Evolutionary conservation across 2,888 invertebrate species (phyloP).

Genomic region (Spicauda simplicius): DNA sequence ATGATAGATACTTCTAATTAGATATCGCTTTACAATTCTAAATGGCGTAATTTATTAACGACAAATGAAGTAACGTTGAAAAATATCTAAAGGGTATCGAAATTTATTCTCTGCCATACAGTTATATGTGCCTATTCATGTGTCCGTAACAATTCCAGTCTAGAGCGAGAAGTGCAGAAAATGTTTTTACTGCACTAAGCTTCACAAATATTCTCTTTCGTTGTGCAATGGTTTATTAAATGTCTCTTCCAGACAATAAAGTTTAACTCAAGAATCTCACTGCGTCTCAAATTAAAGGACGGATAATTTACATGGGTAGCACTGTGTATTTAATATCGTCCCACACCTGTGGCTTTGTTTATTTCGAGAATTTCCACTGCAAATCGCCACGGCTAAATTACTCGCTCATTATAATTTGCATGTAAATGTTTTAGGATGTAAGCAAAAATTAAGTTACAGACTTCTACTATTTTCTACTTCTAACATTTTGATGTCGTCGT

Average conservation of each 20-base stretch:
- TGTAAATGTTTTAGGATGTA: not conserved
- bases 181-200: too few species aligned
- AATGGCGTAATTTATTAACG: too few species aligned
- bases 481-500: too few species aligned
- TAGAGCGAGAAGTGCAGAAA: too few species aligned
- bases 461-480: too few species aligned
- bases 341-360: conserved; percentile 37
- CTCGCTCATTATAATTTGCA: conserved; percentile 15
- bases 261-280: conserved; percentile 8
- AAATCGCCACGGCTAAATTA: conserved; percentile 24
- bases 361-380: conserved; percentile 32
- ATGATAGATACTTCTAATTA: too few species aligned
- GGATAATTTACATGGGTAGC: conserved; percentile 32
- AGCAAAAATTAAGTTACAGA: not conserved
- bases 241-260: conserved; percentile 12
- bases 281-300: conserved; percentile 33
- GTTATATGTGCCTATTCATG: too few species aligned
- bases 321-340: conserved; percentile 31
- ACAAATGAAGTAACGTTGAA: too few species aligned
- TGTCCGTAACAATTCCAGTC: too few species aligned
- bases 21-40: too few species aligned
- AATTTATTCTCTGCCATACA: too few species aligned
- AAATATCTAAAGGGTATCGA: too few species aligned
- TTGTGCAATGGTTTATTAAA: not conserved
- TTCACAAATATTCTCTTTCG: not conserved